These are phyloP conservation scores for Sphaerophoria taeniata DNA, from an alignment of 2,888 invertebrate genomes.

Conservation along the genomic window DNA sequence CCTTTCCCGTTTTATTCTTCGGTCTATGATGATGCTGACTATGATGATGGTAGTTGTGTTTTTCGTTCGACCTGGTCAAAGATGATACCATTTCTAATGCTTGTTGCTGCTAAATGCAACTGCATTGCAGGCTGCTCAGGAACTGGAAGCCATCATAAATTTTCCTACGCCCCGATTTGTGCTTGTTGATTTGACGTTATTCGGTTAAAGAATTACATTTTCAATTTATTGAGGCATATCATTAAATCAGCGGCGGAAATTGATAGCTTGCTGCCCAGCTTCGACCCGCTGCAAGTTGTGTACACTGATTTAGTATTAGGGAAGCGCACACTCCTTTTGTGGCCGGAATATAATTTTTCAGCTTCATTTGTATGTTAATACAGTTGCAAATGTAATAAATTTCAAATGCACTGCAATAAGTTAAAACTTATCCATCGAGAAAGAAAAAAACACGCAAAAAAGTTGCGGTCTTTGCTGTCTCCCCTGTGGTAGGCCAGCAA, in stretches of 20 bases:
- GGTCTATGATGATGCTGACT: slow-evolving; percentile 15
- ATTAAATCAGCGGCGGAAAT: slow-evolving; percentile 69
- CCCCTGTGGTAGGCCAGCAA: slow-evolving; percentile 51
- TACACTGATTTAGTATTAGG: slow-evolving; percentile 62
- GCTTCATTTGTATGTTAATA: slow-evolving; percentile 67
- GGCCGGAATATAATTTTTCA: slow-evolving; percentile 37
- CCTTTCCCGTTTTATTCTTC: slow-evolving; percentile 14
- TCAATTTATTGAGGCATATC: slow-evolving; percentile 73
- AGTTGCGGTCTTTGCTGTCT: slow-evolving; percentile 38
- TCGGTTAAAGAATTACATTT: slow-evolving; percentile 71
- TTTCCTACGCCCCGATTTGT: slow-evolving; percentile 69
- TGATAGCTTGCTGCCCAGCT: slow-evolving; percentile 38
- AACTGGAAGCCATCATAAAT: slow-evolving; percentile 64
- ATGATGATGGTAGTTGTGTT: slow-evolving; percentile 46
- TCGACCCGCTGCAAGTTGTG: background rate
- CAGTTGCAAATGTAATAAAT: slow-evolving; percentile 65
- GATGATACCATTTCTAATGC: slow-evolving; percentile 45
- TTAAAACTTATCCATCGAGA: slow-evolving; percentile 6
- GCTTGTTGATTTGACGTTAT: slow-evolving; percentile 70
- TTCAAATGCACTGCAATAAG: slow-evolving; percentile 45
- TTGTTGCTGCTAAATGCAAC: slow-evolving; percentile 10
- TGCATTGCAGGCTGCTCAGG: background rate
- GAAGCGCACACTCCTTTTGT: slow-evolving; percentile 41
- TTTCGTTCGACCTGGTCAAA: slow-evolving; percentile 69
- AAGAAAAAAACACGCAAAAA: slow-evolving; percentile 11